These are phyloP conservation scores for Rhodophaea formosa DNA, from an alignment of 2,888 invertebrate species.

Conservation along the genomic window DNA sequence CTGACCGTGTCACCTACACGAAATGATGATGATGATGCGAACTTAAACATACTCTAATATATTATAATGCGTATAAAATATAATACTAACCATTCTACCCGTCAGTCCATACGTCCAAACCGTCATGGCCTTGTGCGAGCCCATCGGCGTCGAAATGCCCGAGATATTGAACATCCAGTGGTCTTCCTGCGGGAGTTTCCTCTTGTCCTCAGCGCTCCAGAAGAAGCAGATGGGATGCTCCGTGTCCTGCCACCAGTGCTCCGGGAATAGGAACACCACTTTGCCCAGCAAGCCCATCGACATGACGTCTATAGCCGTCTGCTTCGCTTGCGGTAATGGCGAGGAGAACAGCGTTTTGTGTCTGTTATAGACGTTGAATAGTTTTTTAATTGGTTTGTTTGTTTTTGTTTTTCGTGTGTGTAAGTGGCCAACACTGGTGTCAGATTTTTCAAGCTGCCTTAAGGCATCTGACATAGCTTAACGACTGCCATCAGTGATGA, in stretches of 20 bases:
- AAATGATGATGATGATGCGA: too few species aligned
- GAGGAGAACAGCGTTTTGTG: slow-evolving; percentile 74
- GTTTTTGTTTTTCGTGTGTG: too few species aligned
- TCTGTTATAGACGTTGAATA: background rate
- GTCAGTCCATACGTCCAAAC: slow-evolving; percentile 44
- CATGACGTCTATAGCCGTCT: slow-evolving; percentile 76
- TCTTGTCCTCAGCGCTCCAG: slow-evolving; percentile 53
- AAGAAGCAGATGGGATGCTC: slow-evolving; percentile 46
- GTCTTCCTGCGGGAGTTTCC: slow-evolving; percentile 26
- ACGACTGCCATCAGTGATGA: too few species aligned
- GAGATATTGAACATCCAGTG: slow-evolving; percentile 40
- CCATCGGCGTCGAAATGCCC: slow-evolving; percentile 35
- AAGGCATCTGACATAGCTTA: too few species aligned
- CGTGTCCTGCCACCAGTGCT: slow-evolving; percentile 82
- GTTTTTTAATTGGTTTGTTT: too few species aligned
- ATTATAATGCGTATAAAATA: too few species aligned
- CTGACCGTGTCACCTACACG: too few species aligned
- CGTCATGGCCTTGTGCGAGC: slow-evolving; percentile 34
- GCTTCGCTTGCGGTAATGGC: slow-evolving; percentile 73
- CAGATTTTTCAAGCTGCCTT: too few species aligned
- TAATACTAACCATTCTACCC: slow-evolving; percentile 44
- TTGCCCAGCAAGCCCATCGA: slow-evolving; percentile 85
- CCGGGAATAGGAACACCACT: slow-evolving; percentile 83
- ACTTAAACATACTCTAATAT: too few species aligned
- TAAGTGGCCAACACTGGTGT: too few species aligned